phyloP scores from a whole-genome alignment of 2,797 vertebrate genomes.

The Bovichtus diacanthus region DNA sequence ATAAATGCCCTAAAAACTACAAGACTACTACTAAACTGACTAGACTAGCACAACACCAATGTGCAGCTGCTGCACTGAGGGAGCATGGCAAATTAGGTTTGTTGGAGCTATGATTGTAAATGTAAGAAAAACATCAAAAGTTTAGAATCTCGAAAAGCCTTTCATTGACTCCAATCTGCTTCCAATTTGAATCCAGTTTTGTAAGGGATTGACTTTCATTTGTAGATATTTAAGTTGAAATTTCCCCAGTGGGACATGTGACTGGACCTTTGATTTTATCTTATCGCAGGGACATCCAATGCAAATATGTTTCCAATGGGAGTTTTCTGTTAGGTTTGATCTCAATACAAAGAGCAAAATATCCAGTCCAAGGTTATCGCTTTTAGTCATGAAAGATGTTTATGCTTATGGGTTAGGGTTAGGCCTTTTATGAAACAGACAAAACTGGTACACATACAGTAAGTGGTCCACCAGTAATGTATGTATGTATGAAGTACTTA shows the following conservation, averaged over 20 bases:
- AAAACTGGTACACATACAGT: not conserved
- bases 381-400: conserved; percentile 17
- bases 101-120: conserved; percentile 4
- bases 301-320: conserved; percentile 17
- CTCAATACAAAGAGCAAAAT: conserved; percentile 20
- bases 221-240: conserved; percentile 31
- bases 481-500: not conserved
- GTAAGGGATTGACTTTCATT: conserved; percentile 36
- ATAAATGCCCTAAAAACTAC: not conserved
- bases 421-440: not conserved
- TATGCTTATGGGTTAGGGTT: not conserved
- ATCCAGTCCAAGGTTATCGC: conserved; percentile 5
- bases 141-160: conserved; percentile 23
- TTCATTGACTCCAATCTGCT: conserved; percentile 25
- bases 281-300: not conserved
- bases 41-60: not conserved
- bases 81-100: not conserved
- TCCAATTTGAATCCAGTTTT: conserved; percentile 13
- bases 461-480: not conserved
- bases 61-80: not conserved
- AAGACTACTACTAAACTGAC: not conserved
- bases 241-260: conserved; percentile 19
- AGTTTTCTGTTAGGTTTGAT: conserved; percentile 18
- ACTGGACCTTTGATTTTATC: conserved; percentile 42
- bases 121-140: not conserved